phyloP scores from a whole-genome alignment of 2,888 invertebrate species.

The Nemurella pictetii region DNA sequence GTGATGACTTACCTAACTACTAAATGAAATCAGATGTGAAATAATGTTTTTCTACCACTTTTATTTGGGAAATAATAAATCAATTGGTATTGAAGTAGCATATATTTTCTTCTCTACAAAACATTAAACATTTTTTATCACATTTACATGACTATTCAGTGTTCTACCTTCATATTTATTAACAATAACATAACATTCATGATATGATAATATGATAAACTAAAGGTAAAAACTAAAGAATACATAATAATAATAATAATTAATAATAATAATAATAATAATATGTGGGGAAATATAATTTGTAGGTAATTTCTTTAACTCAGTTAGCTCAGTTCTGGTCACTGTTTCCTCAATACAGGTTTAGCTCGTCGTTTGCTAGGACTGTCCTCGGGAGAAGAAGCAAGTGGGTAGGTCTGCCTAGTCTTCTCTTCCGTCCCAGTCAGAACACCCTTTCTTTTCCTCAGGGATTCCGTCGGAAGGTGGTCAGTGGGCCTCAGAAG shows the following conservation, averaged over 20 bases:
- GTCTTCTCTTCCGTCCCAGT: slow-evolving; percentile 6
- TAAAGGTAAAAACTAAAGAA: too few species aligned
- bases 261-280: too few species aligned
- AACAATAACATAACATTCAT: background rate
- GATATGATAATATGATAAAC: background rate
- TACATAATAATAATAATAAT: too few species aligned
- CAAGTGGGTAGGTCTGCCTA: background rate
- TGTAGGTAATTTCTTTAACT: too few species aligned
- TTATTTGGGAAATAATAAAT: background rate
- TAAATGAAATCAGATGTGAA: too few species aligned
- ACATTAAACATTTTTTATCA: background rate
- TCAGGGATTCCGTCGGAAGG: slow-evolving; percentile 69
- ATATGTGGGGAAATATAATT: too few species aligned
- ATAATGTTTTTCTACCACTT: too few species aligned
- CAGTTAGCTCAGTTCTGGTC: background rate
- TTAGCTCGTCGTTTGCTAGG: slow-evolving; percentile 38
- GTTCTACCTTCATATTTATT: too few species aligned
- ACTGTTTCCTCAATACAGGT: slow-evolving; percentile 31
- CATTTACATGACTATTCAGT: background rate
- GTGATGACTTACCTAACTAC: too few species aligned
- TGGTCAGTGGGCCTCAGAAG: slow-evolving; percentile 64
- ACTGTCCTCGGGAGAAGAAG: slow-evolving; percentile 29
- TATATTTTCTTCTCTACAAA: background rate
- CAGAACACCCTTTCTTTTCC: slow-evolving; percentile 62
- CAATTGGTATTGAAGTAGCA: too few species aligned